Conservation (phyloP, 2,113 vertebrate species). For the Aix galericulata region DNA sequence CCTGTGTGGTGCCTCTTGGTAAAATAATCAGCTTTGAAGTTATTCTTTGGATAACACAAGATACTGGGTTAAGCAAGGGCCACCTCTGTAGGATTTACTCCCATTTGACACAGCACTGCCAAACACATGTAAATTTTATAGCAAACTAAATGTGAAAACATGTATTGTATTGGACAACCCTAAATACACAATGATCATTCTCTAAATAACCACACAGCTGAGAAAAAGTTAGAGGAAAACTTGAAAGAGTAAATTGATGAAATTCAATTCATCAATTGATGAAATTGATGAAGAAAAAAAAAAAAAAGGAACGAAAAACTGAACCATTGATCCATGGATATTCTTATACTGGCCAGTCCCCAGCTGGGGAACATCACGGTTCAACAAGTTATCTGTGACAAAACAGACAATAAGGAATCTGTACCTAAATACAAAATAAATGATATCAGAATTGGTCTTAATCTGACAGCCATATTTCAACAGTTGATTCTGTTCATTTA, state of each 20-base stretch:
- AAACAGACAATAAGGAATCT: neutral
- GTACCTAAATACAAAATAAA: neutral
- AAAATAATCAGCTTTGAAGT: slow-evolving; percentile 78
- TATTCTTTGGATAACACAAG: slow-evolving; percentile 73
- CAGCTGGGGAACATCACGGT: neutral
- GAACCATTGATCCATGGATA: neutral
- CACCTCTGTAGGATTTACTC: slow-evolving; percentile 51
- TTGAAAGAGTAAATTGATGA: neutral
- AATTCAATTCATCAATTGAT: neutral
- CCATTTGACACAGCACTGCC: slow-evolving; percentile 33
- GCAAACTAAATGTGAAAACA: slow-evolving; percentile 43
- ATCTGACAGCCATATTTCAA: neutral
- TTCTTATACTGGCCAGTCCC: neutral
- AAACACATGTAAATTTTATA: slow-evolving; percentile 65
- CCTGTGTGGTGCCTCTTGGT: slow-evolving; percentile 60
- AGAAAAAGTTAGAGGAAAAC: neutral
- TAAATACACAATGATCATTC: neutral
- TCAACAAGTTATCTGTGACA: slow-evolving; percentile 11
- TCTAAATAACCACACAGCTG: neutral
- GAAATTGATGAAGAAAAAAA: neutral
- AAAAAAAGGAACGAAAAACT: neutral
- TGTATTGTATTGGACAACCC: neutral
- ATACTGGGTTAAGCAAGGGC: slow-evolving; percentile 53
- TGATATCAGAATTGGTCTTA: neutral
- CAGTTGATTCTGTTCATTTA: neutral